Evolutionary conservation across 2,888 invertebrate genomes (phyloP).

Genomic region (Leptinotarsa peninsularis): DNA sequence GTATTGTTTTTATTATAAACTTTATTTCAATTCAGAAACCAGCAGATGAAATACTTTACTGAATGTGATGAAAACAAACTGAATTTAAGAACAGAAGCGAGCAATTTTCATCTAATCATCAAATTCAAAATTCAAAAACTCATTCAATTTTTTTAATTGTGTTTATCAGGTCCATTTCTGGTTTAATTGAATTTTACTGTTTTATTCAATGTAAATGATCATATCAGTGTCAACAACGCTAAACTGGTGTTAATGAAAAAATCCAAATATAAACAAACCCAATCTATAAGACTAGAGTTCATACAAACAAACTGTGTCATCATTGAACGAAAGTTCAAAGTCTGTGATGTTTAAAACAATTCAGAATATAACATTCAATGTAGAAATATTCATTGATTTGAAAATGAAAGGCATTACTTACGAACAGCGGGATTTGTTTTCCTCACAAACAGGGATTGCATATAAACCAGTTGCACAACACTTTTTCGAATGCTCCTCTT

Average conservation of each 20-base stretch:
- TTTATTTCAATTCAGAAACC: no score
- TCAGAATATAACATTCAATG: not conserved
- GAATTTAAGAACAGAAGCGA: no score
- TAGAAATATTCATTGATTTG: no score
- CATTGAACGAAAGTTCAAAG: not conserved
- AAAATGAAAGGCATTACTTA: constrained; percentile 44
- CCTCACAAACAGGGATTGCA: constrained; percentile 59
- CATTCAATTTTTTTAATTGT: not conserved
- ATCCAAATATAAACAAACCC: not conserved
- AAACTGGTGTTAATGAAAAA: not conserved
- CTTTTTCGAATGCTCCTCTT: not conserved
- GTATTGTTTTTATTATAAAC: no score
- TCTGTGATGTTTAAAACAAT: not conserved
- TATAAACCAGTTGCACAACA: constrained; percentile 45
- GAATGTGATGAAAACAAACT: no score
- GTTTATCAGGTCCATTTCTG: not conserved
- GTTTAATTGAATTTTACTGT: no score
- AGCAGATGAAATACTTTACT: no score
- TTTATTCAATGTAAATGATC: no score
- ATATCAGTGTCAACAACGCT: not conserved
- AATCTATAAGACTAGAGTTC: not conserved
- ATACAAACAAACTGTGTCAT: constrained; percentile 5
- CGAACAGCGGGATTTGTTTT: constrained; percentile 53
- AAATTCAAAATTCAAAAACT: not conserved
- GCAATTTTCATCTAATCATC: no score